phyloP scores from a whole-genome alignment of 2,113 vertebrate species.

The Camelus bactrianus region DNA sequence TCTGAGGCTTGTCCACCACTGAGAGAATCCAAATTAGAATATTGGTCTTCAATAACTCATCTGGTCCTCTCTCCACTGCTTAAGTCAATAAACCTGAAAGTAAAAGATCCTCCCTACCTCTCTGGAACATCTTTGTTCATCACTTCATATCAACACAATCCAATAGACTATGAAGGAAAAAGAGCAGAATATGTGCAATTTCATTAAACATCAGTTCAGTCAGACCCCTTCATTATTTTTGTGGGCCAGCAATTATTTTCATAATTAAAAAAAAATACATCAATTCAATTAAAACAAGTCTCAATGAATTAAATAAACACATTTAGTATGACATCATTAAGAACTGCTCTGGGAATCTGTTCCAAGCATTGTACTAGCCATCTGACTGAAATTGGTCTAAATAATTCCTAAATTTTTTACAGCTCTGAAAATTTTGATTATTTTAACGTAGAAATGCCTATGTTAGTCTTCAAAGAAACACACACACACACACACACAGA shows the following conservation, averaged over 20 bases:
- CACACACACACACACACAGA: neutral
- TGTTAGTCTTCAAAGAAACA: neutral
- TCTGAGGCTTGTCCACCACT: neutral
- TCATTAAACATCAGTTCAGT: neutral
- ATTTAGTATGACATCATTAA: neutral
- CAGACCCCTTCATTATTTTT: neutral
- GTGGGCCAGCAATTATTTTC: neutral
- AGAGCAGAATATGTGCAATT: neutral
- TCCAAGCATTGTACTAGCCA: neutral
- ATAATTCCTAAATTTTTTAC: constrained; percentile 6
- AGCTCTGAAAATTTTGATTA: neutral
- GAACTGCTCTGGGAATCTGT: neutral
- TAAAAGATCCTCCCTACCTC: neutral
- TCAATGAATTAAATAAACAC: constrained; percentile 34
- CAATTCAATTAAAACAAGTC: neutral
- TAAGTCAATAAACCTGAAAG: neutral
- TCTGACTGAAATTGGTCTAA: neutral
- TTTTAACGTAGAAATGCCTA: constrained; percentile 5
- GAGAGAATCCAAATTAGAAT: neutral
- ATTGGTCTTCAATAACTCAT: constrained; percentile 11
- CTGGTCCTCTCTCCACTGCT: neutral
- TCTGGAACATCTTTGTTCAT: neutral
- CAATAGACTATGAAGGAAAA: neutral
- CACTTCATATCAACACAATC: neutral
- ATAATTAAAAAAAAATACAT: neutral